Evolutionary conservation across 2,888 invertebrate genomes (phyloP).

Genomic region (Cetonia aurata): DNA sequence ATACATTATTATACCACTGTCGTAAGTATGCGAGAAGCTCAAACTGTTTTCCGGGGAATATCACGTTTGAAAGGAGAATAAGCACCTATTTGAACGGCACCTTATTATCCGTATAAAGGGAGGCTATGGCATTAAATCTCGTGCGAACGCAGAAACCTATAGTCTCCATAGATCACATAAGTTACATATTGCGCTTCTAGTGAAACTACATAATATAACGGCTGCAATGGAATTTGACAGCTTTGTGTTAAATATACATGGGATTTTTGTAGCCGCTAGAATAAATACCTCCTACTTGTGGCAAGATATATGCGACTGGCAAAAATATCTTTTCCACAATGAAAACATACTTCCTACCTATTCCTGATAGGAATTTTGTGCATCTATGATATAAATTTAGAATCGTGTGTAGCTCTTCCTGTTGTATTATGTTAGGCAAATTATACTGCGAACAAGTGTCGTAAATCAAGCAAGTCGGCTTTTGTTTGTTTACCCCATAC

Average conservation of each 20-base stretch:
- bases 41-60: neutral
- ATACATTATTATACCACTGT: too few species aligned
- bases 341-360: too few species aligned
- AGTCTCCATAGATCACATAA: neutral
- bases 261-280: too few species aligned
- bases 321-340: too few species aligned
- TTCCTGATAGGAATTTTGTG: too few species aligned
- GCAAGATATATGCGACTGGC: too few species aligned
- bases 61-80: neutral
- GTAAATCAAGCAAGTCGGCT: conserved; percentile 3
- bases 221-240: too few species aligned
- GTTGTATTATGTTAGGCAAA: conserved; percentile 1
- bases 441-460: neutral
- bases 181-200: too few species aligned
- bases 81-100: neutral
- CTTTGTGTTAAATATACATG: too few species aligned
- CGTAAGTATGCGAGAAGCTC: too few species aligned
- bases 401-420: neutral
- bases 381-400: neutral
- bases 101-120: neutral
- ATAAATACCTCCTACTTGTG: too few species aligned
- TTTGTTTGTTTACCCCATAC: neutral
- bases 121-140: conserved; percentile 3
- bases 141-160: conserved; percentile 1
- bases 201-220: too few species aligned